These are phyloP conservation scores for Diarsia mendica DNA, from an alignment of 2,888 invertebrate genomes.

Conservation along the genomic window DNA sequence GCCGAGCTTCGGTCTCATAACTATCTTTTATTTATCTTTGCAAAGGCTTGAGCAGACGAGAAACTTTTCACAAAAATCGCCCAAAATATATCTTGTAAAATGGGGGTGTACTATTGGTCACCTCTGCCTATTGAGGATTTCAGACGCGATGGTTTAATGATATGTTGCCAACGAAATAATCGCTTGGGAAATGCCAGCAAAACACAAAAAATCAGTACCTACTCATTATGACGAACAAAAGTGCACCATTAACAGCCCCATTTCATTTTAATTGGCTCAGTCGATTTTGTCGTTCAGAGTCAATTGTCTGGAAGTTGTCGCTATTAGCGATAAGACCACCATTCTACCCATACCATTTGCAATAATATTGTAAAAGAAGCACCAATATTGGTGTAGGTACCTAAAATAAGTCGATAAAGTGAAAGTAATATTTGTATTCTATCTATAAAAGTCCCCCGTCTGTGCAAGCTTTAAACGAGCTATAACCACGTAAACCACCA, in stretches of 20 bases:
- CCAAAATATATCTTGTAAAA: background rate
- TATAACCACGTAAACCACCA: conserved; percentile 26
- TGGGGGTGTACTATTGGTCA: background rate
- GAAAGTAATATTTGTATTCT: background rate
- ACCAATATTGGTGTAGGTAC: background rate
- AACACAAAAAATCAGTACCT: background rate
- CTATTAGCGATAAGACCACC: background rate
- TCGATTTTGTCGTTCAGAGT: background rate
- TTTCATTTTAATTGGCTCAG: background rate
- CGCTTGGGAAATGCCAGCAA: background rate
- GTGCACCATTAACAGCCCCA: background rate
- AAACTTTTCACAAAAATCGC: background rate
- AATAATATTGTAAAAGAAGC: background rate
- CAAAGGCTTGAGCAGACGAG: conserved; percentile 1
- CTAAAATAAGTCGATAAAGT: background rate
- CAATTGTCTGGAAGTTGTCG: background rate
- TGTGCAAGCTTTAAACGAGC: conserved; percentile 3
- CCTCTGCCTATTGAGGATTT: background rate
- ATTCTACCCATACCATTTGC: background rate
- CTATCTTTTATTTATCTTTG: conserved; percentile 44
- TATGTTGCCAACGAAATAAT: background rate
- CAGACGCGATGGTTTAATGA: background rate
- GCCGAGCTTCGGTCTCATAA: conserved; percentile 8
- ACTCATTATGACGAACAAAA: background rate
- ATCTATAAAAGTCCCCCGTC: background rate